Percentiles rank a stretch among this genome's conserved stretches.
phyloP scores from a whole-genome alignment of 53 echinoderm and acorn worm species.

The Stichopus horrens region DNA sequence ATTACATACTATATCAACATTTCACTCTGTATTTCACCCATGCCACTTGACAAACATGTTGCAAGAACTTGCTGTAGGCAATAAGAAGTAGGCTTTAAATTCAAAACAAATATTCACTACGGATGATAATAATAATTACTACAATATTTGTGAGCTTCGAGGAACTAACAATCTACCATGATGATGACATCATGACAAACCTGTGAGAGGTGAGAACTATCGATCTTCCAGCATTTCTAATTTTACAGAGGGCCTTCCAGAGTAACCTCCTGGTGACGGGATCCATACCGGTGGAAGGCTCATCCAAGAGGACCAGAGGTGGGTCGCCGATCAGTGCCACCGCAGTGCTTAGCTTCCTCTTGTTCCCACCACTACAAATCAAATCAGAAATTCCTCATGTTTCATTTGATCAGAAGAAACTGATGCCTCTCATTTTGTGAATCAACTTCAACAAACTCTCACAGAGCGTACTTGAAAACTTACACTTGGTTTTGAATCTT shows the following conservation, averaged over 20 bases:
- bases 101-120: neutral
- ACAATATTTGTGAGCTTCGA: neutral
- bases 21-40: too few species aligned
- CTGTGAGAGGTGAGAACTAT: conserved; percentile 97
- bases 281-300: conserved; percentile 96
- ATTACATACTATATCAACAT: too few species aligned
- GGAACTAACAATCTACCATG: neutral
- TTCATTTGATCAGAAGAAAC: neutral
- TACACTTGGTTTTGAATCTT: too few species aligned
- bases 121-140: neutral
- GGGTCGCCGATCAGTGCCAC: conserved; percentile 95
- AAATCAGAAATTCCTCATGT: neutral
- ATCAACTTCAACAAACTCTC: too few species aligned
- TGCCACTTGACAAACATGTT: neutral
- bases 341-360: conserved; percentile 96
- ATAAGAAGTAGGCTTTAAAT: too few species aligned
- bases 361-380: conserved; percentile 82
- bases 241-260: conserved; percentile 91
- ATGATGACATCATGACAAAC: conserved; percentile 41
- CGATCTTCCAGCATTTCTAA: conserved; percentile 82
- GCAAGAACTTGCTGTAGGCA: neutral
- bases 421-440: too few species aligned
- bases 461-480: too few species aligned
- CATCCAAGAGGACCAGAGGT: conserved; percentile 91
- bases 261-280: conserved; percentile 87